These are phyloP conservation scores for Erpornis zantholeuca DNA, from an alignment of 2,113 vertebrate species.

Conservation along the genomic window DNA sequence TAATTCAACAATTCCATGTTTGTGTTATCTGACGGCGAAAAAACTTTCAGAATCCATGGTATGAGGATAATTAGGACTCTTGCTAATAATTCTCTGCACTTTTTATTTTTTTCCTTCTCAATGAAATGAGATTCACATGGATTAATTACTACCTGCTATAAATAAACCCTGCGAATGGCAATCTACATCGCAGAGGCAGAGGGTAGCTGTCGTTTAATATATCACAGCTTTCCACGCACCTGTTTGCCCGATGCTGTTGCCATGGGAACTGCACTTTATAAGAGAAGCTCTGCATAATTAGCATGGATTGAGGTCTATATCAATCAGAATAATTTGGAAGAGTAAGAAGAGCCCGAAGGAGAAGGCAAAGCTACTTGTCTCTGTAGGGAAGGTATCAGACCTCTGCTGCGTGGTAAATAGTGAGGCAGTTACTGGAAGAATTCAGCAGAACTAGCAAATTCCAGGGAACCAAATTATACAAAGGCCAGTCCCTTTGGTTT, in stretches of 20 bases:
- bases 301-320: constrained; percentile 76
- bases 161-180: constrained; percentile 72
- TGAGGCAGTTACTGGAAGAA: constrained; percentile 51
- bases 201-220: constrained; percentile 77
- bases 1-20: constrained; percentile 32
- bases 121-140: constrained; percentile 69
- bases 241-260: constrained; percentile 70
- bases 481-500: not conserved
- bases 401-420: constrained; percentile 68
- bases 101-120: constrained; percentile 13
- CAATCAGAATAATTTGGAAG: constrained; percentile 80
- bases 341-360: constrained; percentile 72
- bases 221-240: constrained; percentile 76
- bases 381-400: constrained; percentile 67
- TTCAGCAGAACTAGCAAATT: constrained; percentile 59
- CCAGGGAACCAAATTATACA: constrained; percentile 1
- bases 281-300: constrained; percentile 76
- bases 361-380: constrained; percentile 69
- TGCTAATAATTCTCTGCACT: constrained; percentile 64
- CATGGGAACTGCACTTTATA: constrained; percentile 73
- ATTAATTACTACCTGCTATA: constrained; percentile 83
- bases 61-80: constrained; percentile 72
- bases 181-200: constrained; percentile 67
- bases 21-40: not conserved
- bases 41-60: constrained; percentile 62